Evolutionary conservation across 2,888 invertebrate species (phyloP).

Genomic region (Chrysolina haemoptera): DNA sequence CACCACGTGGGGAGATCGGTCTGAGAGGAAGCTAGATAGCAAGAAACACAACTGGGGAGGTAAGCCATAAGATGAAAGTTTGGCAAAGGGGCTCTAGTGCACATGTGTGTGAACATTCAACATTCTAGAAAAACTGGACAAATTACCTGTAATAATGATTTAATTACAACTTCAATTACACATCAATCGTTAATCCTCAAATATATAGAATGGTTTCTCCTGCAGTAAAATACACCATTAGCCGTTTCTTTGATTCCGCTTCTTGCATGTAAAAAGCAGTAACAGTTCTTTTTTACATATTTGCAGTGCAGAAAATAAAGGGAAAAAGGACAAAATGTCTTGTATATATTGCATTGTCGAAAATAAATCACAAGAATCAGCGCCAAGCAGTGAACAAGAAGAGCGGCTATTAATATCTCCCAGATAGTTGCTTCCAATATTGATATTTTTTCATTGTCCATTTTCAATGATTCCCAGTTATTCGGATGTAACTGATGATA

Average conservation of each 20-base stretch:
- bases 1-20: too few relatives aligned
- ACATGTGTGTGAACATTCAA: too few relatives aligned
- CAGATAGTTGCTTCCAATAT: background rate
- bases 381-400: background rate
- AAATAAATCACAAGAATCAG: background rate
- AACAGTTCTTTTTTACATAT: background rate
- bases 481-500: too few relatives aligned
- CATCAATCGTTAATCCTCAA: background rate
- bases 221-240: background rate
- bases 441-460: background rate
- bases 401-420: background rate
- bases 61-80: too few relatives aligned
- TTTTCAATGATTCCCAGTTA: background rate
- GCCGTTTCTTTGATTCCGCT: background rate
- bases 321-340: background rate
- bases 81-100: too few relatives aligned
- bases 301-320: background rate
- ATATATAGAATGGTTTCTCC: background rate
- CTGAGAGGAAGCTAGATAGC: too few relatives aligned
- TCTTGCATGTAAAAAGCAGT: background rate
- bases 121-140: too few relatives aligned
- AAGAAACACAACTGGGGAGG: too few relatives aligned
- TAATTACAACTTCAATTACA: background rate
- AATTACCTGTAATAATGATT: too few relatives aligned
- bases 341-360: background rate